A percentile compares a stretch with the other conserved stretches of the same genome.
These are phyloP conservation scores for Cataglyphis cursor DNA, from an alignment of 2,888 invertebrate species.

Conservation along the genomic window DNA sequence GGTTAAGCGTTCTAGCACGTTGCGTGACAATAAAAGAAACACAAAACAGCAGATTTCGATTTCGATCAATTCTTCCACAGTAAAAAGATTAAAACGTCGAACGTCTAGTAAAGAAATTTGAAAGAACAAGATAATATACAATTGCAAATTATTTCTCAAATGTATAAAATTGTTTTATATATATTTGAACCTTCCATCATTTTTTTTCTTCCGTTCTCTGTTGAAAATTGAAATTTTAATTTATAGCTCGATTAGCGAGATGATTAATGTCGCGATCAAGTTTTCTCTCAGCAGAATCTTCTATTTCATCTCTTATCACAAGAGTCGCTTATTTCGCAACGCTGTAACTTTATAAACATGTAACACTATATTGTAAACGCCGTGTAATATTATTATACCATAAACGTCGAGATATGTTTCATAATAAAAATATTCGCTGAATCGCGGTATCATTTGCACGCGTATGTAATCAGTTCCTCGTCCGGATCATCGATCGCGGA, in stretches of 20 bases:
- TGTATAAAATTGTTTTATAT: not conserved
- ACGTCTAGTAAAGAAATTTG: not conserved
- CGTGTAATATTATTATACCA: not conserved
- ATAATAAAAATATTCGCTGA: not conserved
- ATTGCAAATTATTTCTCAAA: not conserved
- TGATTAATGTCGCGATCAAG: not conserved
- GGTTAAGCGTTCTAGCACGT: not conserved
- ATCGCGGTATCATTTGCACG: not conserved
- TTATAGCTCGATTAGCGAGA: not conserved
- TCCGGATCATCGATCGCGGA: not conserved
- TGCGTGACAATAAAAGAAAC: not conserved
- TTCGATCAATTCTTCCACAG: not conserved
- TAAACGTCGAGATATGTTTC: not conserved
- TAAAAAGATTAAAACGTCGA: too few species aligned
- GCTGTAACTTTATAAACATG: not conserved
- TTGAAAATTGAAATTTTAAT: not conserved
- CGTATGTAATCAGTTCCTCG: not conserved
- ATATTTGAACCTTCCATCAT: not conserved
- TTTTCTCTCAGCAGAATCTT: not conserved
- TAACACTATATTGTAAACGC: not conserved
- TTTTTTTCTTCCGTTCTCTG: not conserved
- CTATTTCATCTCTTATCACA: not conserved
- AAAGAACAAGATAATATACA: not conserved
- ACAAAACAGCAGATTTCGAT: not conserved
- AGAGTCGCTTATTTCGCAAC: not conserved